These are phyloP conservation scores for Stenchaetothrips biformis DNA, from an alignment of 2,888 invertebrate species.

Conservation along the genomic window DNA sequence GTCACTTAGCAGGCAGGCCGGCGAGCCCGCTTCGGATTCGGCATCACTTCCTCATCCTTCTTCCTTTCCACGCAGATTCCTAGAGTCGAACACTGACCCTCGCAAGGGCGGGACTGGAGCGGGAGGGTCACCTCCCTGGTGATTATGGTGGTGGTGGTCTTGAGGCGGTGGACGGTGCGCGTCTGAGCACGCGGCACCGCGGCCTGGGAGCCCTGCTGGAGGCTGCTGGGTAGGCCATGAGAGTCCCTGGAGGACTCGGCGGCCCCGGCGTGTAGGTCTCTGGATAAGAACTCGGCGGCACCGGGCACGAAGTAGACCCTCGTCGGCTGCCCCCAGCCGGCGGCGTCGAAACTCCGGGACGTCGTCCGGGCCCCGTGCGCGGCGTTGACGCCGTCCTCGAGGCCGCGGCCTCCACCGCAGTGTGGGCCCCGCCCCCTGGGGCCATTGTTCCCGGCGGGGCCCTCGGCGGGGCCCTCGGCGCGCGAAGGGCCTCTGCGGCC, in stretches of 20 bases:
- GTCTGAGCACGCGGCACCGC: background rate
- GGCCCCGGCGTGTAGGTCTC: background rate
- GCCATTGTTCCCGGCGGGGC: background rate
- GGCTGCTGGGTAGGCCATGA: too few species aligned
- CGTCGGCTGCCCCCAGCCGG: background rate
- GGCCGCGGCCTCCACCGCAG: background rate
- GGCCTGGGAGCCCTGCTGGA: background rate
- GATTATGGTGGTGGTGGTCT: constrained; percentile 1
- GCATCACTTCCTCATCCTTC: too few species aligned
- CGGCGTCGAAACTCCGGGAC: background rate
- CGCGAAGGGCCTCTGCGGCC: background rate
- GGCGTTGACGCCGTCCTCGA: background rate
- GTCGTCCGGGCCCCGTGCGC: background rate
- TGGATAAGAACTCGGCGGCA: background rate
- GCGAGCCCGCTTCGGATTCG: too few species aligned
- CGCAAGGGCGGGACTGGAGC: background rate
- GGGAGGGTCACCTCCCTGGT: background rate
- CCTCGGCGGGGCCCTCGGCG: background rate
- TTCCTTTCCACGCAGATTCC: too few species aligned
- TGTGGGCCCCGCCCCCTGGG: background rate
- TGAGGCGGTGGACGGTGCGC: background rate
- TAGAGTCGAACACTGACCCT: background rate
- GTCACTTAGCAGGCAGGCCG: background rate
- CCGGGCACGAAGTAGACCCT: background rate
- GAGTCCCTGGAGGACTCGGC: background rate